These are phyloP conservation scores for Hypercompe scribonia DNA, from an alignment of 2,888 invertebrate species.

Conservation along the genomic window DNA sequence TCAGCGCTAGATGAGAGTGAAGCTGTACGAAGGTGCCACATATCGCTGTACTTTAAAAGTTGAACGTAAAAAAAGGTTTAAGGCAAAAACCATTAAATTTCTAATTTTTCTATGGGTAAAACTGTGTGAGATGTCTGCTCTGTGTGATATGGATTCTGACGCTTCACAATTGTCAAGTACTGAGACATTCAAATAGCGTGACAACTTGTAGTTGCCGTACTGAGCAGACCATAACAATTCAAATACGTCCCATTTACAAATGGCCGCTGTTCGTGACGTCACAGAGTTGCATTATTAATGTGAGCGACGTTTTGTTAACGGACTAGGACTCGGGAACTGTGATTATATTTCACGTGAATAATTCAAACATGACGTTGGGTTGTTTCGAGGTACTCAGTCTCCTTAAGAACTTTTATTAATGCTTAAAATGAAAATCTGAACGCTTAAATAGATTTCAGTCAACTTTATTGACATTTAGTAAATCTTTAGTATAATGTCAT, in stretches of 20 bases:
- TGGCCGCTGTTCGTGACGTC: constrained; percentile 78
- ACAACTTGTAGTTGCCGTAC: constrained; percentile 27
- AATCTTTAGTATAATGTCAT: constrained; percentile 1
- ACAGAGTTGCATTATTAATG: constrained; percentile 82
- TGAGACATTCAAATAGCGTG: background rate
- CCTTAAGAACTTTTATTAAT: constrained; percentile 14
- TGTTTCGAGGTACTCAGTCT: constrained; percentile 16
- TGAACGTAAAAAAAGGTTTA: too few species aligned
- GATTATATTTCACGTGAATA: constrained; percentile 54
- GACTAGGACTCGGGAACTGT: constrained; percentile 50
- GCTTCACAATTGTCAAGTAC: background rate
- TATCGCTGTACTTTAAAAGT: too few species aligned
- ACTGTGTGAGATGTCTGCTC: background rate
- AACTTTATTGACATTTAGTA: background rate
- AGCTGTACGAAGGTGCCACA: too few species aligned
- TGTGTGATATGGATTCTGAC: background rate
- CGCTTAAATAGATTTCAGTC: constrained; percentile 3
- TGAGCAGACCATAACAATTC: constrained; percentile 65
- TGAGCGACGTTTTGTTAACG: constrained; percentile 61
- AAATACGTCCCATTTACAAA: constrained; percentile 72
- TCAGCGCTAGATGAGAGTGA: too few species aligned
- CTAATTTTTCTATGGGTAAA: background rate
- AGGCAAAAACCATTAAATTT: background rate
- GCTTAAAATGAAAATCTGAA: constrained; percentile 4
- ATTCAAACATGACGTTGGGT: constrained; percentile 40